Evolutionary conservation across 53 echinoderm and acorn worm genomes (phyloP).

Genomic region (Antedon mediterranea): DNA sequence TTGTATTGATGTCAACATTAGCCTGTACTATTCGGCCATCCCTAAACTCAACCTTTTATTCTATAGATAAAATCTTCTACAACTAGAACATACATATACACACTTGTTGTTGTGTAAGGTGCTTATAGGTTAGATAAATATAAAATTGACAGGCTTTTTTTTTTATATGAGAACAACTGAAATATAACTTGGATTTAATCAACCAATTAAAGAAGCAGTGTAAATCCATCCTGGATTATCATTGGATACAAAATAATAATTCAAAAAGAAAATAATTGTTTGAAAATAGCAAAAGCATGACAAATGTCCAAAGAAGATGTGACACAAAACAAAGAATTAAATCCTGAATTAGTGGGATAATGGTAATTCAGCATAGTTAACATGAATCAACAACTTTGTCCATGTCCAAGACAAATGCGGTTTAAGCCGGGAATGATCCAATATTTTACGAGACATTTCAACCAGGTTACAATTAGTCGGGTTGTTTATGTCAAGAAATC

Average conservation of each 20-base stretch:
- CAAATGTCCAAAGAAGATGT: background rate
- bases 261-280: background rate
- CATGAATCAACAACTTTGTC: background rate
- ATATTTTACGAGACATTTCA: background rate
- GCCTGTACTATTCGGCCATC: too few relatives aligned
- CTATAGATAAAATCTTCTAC: too few relatives aligned
- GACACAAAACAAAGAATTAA: background rate
- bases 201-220: background rate
- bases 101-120: too few relatives aligned
- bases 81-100: too few relatives aligned
- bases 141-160: too few relatives aligned
- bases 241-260: background rate
- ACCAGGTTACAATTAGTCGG: background rate
- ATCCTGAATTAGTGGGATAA: background rate
- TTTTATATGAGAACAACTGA: background rate
- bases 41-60: too few relatives aligned
- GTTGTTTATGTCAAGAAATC: slow-evolving; percentile 1
- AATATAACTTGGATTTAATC: background rate
- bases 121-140: too few relatives aligned
- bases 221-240: background rate
- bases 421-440: background rate
- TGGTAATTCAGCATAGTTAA: background rate
- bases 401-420: background rate
- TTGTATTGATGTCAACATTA: too few relatives aligned
- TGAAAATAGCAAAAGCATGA: background rate